Evolutionary conservation across 2,888 invertebrate genomes (phyloP), one percentile per base, ranked within the genome.

Genomic region (Fragum sueziense): DNA sequence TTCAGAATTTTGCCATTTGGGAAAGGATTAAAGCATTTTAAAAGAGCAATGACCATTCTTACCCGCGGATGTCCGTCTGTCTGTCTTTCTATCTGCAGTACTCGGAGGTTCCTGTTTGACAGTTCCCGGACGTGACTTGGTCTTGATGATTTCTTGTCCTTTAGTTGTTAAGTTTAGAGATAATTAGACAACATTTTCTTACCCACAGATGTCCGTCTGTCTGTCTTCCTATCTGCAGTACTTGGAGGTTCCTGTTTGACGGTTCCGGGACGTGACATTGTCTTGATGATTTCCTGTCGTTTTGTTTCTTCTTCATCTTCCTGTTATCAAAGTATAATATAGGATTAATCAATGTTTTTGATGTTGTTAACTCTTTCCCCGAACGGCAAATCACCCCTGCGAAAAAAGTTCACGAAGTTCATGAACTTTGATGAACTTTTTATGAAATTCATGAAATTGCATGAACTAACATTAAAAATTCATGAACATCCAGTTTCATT

Each of bases 251-350:
- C 67, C 4, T 47, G 76, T 31, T 79, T 80, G 20, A 37, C 52
- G 2, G 87, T 82, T 27, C 84, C 80, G 0, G 82, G 84, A 9
- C 83, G 73, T 29, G 81, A 82, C 70, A 87, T 85, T 14, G 79
- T 79, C 34, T 85, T 83, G 9, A 47, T 47, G 47, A 47, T 47
- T 47, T 47, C 47, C 17, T 47, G 57, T 57, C 57, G n/a, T 37
- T 65, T 65, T 0, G 72, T 74, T 22, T 87, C 88, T 41, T 88
- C 87, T 47, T 88, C 88, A 61, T 87, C 84, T 41, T 88, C 89
- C 88, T 89, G 74, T 51, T 27, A 47, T 25, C 22, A 54, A 54
- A 54, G 2, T 2, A 54, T 11, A 54, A 54, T n/a, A n/a, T n/a
- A n/a, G n/a, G n/a, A n/a, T n/a, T n/a, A n/a, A n/a, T n/a, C n/a